Conservation (phyloP, 2,113 vertebrate genomes). For the Sinocyclocheilus anshuiensis region DNA sequence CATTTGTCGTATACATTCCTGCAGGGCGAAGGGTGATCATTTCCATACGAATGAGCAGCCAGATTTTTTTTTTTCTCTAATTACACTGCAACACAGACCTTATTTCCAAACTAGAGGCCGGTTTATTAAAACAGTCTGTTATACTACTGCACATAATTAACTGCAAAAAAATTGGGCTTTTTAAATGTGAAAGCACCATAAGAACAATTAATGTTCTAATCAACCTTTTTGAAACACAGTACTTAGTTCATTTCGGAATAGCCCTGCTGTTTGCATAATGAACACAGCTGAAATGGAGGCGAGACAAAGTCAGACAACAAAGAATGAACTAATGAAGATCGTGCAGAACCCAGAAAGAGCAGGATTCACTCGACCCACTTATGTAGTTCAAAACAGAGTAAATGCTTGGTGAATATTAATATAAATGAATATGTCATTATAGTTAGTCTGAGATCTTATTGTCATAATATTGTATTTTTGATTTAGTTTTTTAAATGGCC, state of each 20-base stretch:
- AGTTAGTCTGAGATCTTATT: conserved; percentile 9
- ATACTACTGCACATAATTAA: conserved; percentile 67
- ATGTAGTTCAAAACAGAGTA: not conserved
- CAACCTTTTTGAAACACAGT: conserved; percentile 68
- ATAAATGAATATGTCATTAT: conserved; percentile 1
- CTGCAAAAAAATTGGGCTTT: conserved; percentile 59
- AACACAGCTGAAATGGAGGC: conserved; percentile 59
- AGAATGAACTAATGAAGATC: conserved; percentile 58
- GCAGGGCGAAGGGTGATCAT: conserved; percentile 48
- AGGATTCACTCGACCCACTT: conserved; percentile 13
- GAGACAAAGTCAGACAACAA: conserved; percentile 32
- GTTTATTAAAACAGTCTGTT: conserved; percentile 70
- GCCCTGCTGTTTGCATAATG: conserved; percentile 66
- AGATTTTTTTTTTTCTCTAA: conserved; percentile 54
- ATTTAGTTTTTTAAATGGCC: not conserved
- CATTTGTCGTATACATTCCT: conserved; percentile 49
- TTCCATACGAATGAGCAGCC: conserved; percentile 52
- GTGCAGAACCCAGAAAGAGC: conserved; percentile 58
- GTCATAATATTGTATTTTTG: not conserved
- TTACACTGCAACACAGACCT: conserved; percentile 60
- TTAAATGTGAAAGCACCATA: conserved; percentile 65
- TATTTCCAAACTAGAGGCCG: conserved; percentile 61
- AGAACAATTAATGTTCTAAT: conserved; percentile 72
- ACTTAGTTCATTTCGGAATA: conserved; percentile 65
- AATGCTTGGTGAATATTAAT: conserved; percentile 13